Conservation (phyloP, 2,113 vertebrate genomes). For the Prionailurus bengalensis region DNA sequence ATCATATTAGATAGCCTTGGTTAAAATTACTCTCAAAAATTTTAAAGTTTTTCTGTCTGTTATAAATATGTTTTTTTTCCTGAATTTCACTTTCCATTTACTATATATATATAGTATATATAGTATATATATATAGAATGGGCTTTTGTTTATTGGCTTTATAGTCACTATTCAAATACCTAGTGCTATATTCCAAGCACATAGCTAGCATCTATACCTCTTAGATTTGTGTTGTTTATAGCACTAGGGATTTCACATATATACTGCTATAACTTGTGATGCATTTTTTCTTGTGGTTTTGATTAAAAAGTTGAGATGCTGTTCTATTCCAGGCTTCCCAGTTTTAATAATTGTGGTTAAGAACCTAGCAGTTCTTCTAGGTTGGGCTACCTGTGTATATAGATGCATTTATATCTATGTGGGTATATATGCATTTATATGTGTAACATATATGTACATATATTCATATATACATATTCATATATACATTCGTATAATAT, state of each 20-base stretch:
- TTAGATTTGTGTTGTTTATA: not conserved
- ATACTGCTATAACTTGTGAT: not conserved
- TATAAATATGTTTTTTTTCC: not conserved
- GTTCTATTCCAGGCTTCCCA: not conserved
- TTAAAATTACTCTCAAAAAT: not conserved
- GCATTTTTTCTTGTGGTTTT: not conserved
- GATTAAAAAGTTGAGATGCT: not conserved
- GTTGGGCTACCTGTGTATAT: not conserved
- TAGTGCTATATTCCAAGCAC: not conserved
- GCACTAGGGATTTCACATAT: not conserved
- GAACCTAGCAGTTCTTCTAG: not conserved
- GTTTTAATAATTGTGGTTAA: constrained; percentile 2
- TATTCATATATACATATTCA: not conserved
- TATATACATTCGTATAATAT: not conserved
- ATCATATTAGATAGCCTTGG: not conserved
- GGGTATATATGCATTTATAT: not conserved
- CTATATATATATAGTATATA: not conserved
- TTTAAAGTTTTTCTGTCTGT: not conserved
- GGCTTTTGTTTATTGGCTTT: not conserved
- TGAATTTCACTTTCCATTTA: not conserved
- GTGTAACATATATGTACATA: not conserved
- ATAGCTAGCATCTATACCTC: not conserved
- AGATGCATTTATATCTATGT: not conserved
- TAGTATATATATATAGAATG: not conserved
- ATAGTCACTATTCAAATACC: not conserved